Evolutionary conservation across 2,888 invertebrate species (phyloP), one percentile per base, ranked within the genome.

Genomic region (Aleiodes alternator): DNA sequence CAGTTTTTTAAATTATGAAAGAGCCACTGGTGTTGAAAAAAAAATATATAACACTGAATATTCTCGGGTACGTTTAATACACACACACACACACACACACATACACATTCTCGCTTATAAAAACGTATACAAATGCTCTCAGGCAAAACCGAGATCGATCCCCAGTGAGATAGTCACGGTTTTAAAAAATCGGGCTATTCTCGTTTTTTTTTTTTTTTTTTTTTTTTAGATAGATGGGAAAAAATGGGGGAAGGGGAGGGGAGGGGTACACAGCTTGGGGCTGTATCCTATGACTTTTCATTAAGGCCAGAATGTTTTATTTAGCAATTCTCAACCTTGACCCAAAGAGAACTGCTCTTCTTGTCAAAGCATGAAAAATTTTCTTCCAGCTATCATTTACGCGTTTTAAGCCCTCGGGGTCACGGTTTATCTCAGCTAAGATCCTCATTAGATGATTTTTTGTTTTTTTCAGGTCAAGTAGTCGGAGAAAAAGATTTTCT

Each of bases 381-480:
- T 29, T n/a, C 12, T 29, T 50, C 31, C 68, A 43, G 31, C 51
- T 69, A 53, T 56, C 53, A 55, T 69, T 69, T 48, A 64, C 43
- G 64, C 64, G 43, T 43, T 64, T 43, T 73, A 55, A 71, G 66
- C 38, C 68, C 43, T 48, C 72, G 51, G 48, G 38, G 16, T 43
- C 23, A 23, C 64, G 43, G 64, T 64, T 64, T 64, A 64, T 64
- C 64, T 43, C 64, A 48, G 64, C 64, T 64, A 48, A 64, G 64
- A 64, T 64, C 64, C 64, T 43, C 48, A 64, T 64, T 64, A 64
- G 43, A 64, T 64, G 64, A 64, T 64, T 43, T 64, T 64, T 43
- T 43, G 12, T 57, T 75, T 59, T 59, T 59, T 68, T 48, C 68
- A 66, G 61, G 72, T 69, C 48, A 55, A 16, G 72, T 66, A 43